phyloP scores from a whole-genome alignment of 1,140 invertebrate species.

The Hydropsyche tenuis region DNA sequence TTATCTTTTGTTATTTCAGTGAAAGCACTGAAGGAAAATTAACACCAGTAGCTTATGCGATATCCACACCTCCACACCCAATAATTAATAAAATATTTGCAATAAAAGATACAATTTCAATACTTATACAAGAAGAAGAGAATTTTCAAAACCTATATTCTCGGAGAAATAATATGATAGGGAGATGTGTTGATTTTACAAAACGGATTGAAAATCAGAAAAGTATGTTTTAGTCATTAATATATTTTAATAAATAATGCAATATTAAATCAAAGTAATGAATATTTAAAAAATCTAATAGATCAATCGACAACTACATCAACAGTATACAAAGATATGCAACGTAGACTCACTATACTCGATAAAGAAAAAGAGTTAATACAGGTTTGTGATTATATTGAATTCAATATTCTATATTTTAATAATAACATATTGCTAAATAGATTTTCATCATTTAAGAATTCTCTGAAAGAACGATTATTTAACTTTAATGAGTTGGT shows the following conservation, averaged over 20 bases:
- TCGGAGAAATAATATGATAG: conserved; percentile 38
- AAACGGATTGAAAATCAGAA: conserved; percentile 42
- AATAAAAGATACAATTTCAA: conserved; percentile 7
- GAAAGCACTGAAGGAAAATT: conserved; percentile 48
- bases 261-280: conserved; percentile 6
- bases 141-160: conserved; percentile 41
- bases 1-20: conserved; percentile 38
- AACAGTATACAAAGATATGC: conserved; percentile 37
- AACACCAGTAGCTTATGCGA: conserved; percentile 44
- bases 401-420: background rate
- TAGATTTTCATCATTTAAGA: conserved; percentile 36
- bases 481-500: conserved; percentile 35
- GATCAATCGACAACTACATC: conserved; percentile 35
- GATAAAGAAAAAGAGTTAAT: conserved; percentile 46
- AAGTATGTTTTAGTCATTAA: conserved; percentile 39
- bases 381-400: conserved; percentile 32
- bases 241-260: background rate
- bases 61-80: conserved; percentile 41
- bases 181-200: conserved; percentile 42
- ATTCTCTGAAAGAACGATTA: conserved; percentile 42
- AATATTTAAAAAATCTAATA: too few relatives aligned
- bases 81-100: conserved; percentile 26
- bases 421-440: background rate
- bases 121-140: conserved; percentile 41
- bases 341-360: conserved; percentile 41